These are phyloP conservation scores for Andrena bucephala DNA, from an alignment of 2,888 invertebrate genomes.

Conservation along the genomic window DNA sequence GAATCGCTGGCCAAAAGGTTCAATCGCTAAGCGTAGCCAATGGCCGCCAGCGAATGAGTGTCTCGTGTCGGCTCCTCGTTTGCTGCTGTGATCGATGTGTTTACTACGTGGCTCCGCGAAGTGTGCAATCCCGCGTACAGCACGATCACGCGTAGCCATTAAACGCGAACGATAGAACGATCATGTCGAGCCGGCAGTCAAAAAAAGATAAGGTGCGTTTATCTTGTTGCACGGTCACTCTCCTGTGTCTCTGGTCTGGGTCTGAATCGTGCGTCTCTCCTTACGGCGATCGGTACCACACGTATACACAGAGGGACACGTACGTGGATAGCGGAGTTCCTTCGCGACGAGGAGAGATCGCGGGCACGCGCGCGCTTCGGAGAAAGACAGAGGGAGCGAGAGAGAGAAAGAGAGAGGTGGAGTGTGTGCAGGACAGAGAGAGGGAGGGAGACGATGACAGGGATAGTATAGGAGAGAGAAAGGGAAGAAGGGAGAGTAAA, in stretches of 20 bases:
- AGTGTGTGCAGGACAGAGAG: constrained; percentile 10
- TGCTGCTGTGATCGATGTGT: constrained; percentile 66
- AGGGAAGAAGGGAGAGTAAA: constrained; percentile 59
- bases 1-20: constrained; percentile 57
- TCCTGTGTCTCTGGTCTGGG: constrained; percentile 16
- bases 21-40: constrained; percentile 67
- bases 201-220: constrained; percentile 83
- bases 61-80: constrained; percentile 69
- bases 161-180: constrained; percentile 26
- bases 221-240: constrained; percentile 52
- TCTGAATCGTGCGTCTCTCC: constrained; percentile 32
- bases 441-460: constrained; percentile 33
- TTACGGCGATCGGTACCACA: constrained; percentile 28
- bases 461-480: constrained; percentile 45
- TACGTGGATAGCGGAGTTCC: constrained; percentile 41
- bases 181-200: constrained; percentile 78
- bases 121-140: constrained; percentile 35
- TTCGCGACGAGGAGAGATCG: constrained; percentile 45
- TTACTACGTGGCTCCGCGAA: constrained; percentile 41
- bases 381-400: constrained; percentile 29
- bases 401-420: constrained; percentile 5
- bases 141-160: constrained; percentile 39
- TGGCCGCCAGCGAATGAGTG: constrained; percentile 73
- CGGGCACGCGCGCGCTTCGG: constrained; percentile 44
- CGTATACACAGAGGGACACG: constrained; percentile 26